Conservation (phyloP, 2,113 vertebrate species). For the Megalops atlanticus region DNA sequence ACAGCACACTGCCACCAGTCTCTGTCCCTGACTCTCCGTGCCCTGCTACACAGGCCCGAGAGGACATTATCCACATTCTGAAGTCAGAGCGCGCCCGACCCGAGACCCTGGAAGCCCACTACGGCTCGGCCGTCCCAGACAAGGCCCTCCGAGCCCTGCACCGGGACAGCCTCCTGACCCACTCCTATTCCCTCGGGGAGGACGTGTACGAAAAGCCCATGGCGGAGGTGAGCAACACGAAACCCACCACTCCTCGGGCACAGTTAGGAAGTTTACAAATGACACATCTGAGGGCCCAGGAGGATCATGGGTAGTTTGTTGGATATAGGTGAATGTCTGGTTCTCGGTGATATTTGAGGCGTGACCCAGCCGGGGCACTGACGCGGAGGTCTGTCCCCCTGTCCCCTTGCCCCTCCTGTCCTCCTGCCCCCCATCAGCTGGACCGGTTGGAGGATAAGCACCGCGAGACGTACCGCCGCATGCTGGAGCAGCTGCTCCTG, state of each 20-base stretch:
- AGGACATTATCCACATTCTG: conserved; percentile 91
- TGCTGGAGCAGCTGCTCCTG: conserved; percentile 93
- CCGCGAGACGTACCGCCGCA: conserved; percentile 89
- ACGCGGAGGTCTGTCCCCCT: neutral
- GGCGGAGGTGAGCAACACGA: conserved; percentile 77
- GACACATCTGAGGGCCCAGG: no score
- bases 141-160: conserved; percentile 86
- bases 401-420: conserved; percentile 3
- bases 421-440: conserved; percentile 70
- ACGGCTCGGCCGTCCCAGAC: conserved; percentile 78
- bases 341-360: no score
- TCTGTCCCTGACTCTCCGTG: neutral
- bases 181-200: conserved; percentile 73
- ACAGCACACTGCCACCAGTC: neutral
- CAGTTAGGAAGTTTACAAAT: no score
- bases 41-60: conserved; percentile 77
- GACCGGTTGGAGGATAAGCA: conserved; percentile 93
- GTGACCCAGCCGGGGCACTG: no score
- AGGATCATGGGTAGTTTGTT: no score
- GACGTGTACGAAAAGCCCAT: conserved; percentile 90
- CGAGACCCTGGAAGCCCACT: conserved; percentile 82
- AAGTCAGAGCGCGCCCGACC: conserved; percentile 82
- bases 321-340: neutral
- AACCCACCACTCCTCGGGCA: neutral
- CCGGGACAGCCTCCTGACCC: conserved; percentile 79